phyloP scores from a whole-genome alignment of 2,888 invertebrate genomes.

The Dioctria rufipes region DNA sequence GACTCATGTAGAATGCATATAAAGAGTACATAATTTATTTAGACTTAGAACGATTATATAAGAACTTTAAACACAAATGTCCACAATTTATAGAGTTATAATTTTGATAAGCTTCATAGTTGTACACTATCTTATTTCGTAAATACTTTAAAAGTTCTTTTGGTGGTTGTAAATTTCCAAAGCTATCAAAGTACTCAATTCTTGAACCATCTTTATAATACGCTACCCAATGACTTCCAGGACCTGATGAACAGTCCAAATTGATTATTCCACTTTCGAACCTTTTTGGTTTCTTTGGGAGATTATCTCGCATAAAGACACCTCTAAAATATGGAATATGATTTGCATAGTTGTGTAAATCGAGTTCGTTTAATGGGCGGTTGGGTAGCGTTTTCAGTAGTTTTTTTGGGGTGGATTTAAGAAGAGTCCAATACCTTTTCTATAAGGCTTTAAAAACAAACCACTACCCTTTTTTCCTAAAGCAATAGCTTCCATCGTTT shows the following conservation, averaged over 20 bases:
- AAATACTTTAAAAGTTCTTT: conserved; percentile 63
- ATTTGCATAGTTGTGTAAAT: conserved; percentile 63
- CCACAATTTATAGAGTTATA: conserved; percentile 63
- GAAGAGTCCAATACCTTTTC: conserved; percentile 57
- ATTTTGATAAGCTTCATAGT: conserved; percentile 63
- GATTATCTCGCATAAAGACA: conserved; percentile 60
- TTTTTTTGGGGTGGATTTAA: conserved; percentile 58
- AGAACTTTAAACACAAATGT: conserved; percentile 64
- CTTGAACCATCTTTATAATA: conserved; percentile 64
- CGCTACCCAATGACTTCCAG: conserved; percentile 67
- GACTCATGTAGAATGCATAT: neutral
- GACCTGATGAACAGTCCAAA: conserved; percentile 62
- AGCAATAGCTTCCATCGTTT: conserved; percentile 67
- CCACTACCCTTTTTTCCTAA: conserved; percentile 66
- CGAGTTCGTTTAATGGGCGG: conserved; percentile 60
- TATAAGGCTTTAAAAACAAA: conserved; percentile 64
- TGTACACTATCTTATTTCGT: conserved; percentile 61
- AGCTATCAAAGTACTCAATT: conserved; percentile 67
- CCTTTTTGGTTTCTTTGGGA: conserved; percentile 45
- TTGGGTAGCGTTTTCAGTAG: conserved; percentile 63
- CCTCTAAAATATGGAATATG: conserved; percentile 65
- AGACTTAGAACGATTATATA: conserved; percentile 38
- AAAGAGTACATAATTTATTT: no score
- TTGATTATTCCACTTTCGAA: conserved; percentile 56
- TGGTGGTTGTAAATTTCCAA: conserved; percentile 66